phyloP scores from a whole-genome alignment of 2,888 invertebrate species.

The Coleophora flavipennella region DNA sequence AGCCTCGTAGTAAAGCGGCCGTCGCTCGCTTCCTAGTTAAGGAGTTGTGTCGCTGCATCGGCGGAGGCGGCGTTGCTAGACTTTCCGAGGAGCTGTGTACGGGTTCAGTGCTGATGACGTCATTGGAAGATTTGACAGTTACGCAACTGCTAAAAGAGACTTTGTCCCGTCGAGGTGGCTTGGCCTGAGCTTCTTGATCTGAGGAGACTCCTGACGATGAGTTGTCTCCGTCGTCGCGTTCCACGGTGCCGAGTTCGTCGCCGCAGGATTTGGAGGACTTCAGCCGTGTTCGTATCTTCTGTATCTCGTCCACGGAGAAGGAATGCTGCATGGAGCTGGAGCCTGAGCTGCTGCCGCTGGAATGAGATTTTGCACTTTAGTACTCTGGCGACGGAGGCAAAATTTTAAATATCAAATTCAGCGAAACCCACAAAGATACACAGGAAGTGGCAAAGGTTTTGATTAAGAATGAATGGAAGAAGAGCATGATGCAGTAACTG shows the following conservation, averaged over 20 bases:
- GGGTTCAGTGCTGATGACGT: slow-evolving; percentile 69
- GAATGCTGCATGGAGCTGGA: slow-evolving; percentile 87
- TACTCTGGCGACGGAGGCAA: too few species aligned
- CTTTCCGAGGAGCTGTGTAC: slow-evolving; percentile 65
- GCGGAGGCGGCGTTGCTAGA: slow-evolving; percentile 46
- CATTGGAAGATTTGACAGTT: slow-evolving; percentile 64
- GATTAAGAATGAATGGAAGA: too few species aligned
- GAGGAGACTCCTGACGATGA: slow-evolving; percentile 91
- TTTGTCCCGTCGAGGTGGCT: slow-evolving; percentile 48
- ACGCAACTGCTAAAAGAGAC: slow-evolving; percentile 68
- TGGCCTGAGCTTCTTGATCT: slow-evolving; percentile 77
- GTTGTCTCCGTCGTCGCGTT: slow-evolving; percentile 86
- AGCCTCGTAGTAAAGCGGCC: slow-evolving; percentile 68
- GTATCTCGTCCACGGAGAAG: slow-evolving; percentile 90
- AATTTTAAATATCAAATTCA: too few species aligned
- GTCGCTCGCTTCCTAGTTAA: slow-evolving; percentile 74
- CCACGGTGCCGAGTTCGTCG: slow-evolving; percentile 77
- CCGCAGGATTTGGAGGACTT: slow-evolving; percentile 91
- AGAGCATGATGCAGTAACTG: too few species aligned
- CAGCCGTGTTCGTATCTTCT: slow-evolving; percentile 86
- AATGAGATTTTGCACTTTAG: slow-evolving; percentile 16
- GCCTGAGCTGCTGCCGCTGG: slow-evolving; percentile 82
- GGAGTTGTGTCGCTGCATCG: slow-evolving; percentile 75
- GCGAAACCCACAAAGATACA: too few species aligned
- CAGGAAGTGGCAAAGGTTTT: too few species aligned